Conservation (phyloP, 2,888 invertebrate species). For the Apamea sordens region DNA sequence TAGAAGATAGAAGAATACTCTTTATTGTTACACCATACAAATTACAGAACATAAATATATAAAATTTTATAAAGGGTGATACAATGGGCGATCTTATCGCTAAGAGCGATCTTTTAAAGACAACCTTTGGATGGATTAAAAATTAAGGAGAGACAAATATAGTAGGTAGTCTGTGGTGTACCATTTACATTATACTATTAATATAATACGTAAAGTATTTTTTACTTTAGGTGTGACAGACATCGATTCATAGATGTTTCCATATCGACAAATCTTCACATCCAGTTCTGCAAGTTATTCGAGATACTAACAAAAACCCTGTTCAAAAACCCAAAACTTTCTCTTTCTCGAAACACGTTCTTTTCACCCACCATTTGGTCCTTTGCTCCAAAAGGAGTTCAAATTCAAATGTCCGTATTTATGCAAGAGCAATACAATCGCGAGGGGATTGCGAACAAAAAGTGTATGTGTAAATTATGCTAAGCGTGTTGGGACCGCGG, state of each 20-base stretch:
- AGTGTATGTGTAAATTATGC: slow-evolving; percentile 65
- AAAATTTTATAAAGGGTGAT: no score
- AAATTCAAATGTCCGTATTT: slow-evolving; percentile 56
- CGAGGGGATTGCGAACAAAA: slow-evolving; percentile 58
- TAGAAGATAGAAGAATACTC: no score
- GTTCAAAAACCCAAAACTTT: slow-evolving; percentile 21
- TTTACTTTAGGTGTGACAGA: background rate
- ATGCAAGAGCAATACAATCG: slow-evolving; percentile 59
- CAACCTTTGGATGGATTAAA: no score
- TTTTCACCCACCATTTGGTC: slow-evolving; percentile 15
- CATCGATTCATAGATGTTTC: background rate
- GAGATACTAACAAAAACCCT: background rate
- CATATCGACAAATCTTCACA: background rate
- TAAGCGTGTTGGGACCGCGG: slow-evolving; percentile 57
- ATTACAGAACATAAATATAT: no score
- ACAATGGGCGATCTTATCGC: no score
- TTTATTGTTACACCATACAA: no score
- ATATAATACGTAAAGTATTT: no score
- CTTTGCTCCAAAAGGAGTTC: slow-evolving; percentile 32
- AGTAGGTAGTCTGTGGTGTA: no score
- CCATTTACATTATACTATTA: no score
- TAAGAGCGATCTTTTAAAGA: no score
- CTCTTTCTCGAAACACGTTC: slow-evolving; percentile 4
- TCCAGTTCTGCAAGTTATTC: no score
- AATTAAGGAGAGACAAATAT: no score